Percentiles rank a stretch among this genome's conserved stretches.
phyloP scores from a whole-genome alignment of 2,797 vertebrate genomes.

The Mus spretus region DNA sequence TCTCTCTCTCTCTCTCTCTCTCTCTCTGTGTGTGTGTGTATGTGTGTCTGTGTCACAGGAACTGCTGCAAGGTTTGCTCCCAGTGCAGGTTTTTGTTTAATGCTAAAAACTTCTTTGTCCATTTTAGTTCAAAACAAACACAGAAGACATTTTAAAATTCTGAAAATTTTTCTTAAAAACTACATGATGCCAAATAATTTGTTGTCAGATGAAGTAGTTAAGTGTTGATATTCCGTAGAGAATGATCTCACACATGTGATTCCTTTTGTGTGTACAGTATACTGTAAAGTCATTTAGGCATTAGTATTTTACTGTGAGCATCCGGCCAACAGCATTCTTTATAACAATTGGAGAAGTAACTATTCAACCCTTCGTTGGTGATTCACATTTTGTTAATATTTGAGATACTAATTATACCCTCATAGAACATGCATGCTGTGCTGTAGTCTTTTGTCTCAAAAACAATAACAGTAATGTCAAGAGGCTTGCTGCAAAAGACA shows the following conservation, averaged over 20 bases:
- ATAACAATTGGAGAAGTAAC: slow-evolving; percentile 74
- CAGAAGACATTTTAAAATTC: slow-evolving; percentile 45
- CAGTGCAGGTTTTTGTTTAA: not conserved
- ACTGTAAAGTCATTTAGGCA: slow-evolving; percentile 42
- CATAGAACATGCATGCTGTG: slow-evolving; percentile 69
- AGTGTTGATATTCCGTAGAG: not conserved
- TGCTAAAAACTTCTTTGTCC: slow-evolving; percentile 5
- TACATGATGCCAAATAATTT: slow-evolving; percentile 34
- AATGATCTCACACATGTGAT: not conserved
- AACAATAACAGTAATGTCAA: slow-evolving; percentile 84
- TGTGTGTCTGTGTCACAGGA: not conserved
- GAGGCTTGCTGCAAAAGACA: slow-evolving; percentile 81
- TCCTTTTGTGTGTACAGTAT: slow-evolving; percentile 49
- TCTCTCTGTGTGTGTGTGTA: not conserved
- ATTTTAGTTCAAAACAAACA: slow-evolving; percentile 63
- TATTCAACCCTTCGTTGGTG: slow-evolving; percentile 65
- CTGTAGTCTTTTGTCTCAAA: slow-evolving; percentile 78
- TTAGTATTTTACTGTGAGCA: slow-evolving; percentile 52
- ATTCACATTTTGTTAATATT: slow-evolving; percentile 84
- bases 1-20: no score
- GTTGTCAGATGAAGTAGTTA: slow-evolving; percentile 29
- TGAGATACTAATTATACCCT: slow-evolving; percentile 82
- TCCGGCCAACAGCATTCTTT: slow-evolving; percentile 66
- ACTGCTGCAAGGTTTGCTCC: not conserved
- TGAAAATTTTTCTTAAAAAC: slow-evolving; percentile 37